Conservation (phyloP, 2,797 vertebrate species). For the Lophotriccus pileatus region DNA sequence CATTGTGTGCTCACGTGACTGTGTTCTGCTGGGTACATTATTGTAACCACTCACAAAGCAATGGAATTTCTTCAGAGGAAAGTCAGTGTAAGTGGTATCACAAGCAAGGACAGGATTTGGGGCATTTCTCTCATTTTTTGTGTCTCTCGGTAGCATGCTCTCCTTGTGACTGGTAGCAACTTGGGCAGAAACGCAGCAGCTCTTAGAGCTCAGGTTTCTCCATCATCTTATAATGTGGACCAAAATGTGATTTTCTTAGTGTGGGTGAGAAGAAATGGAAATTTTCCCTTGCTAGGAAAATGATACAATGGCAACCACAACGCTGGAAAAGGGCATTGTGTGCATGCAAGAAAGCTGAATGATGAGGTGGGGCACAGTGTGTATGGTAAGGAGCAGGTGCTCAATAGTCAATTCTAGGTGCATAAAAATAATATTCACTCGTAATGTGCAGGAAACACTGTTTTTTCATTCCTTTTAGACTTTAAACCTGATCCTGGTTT, state of each 20-base stretch:
- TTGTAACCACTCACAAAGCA: not conserved
- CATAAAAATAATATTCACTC: not conserved
- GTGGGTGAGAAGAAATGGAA: not conserved
- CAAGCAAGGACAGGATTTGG: not conserved
- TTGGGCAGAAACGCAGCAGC: not conserved
- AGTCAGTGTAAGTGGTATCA: not conserved
- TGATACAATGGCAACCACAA: not conserved
- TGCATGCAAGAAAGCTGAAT: not conserved
- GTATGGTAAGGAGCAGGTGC: not conserved
- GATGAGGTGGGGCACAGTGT: not conserved
- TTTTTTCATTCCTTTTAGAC: not conserved
- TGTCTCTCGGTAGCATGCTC: not conserved
- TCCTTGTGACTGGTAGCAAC: not conserved
- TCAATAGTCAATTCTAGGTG: not conserved
- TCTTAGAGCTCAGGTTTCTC: not conserved
- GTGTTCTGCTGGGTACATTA: not conserved
- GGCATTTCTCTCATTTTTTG: not conserved
- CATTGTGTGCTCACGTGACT: rapidly evolving
- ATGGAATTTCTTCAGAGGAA: not conserved
- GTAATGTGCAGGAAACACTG: not conserved
- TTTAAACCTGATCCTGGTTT: not conserved
- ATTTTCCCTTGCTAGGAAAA: not conserved
- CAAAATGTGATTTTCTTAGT: not conserved
- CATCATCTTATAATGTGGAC: not conserved
- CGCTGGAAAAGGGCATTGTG: not conserved